These are phyloP conservation scores for Notothenia coriiceps DNA, from an alignment of 2,113 vertebrate species.

Conservation along the genomic window DNA sequence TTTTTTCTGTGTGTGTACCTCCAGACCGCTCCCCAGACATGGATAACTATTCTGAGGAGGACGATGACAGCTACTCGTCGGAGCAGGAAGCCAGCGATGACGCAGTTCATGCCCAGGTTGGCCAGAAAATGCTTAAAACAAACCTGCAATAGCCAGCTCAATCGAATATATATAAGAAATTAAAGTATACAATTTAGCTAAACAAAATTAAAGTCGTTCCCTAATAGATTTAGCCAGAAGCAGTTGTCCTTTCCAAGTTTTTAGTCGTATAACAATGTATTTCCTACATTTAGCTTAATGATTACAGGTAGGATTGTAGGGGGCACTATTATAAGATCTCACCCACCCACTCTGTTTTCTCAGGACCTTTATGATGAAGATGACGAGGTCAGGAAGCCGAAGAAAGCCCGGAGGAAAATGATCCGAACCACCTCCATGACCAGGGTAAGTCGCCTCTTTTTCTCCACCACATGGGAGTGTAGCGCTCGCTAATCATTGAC, in stretches of 20 bases:
- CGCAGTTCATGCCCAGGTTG: conserved; percentile 82
- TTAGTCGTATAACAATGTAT: neutral
- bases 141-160: neutral
- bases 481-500: conserved; percentile 63
- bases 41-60: conserved; percentile 87
- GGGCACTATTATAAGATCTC: neutral
- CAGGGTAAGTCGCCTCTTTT: conserved; percentile 71
- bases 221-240: neutral
- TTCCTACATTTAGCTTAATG: neutral
- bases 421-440: conserved; percentile 85
- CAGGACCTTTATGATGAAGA: conserved; percentile 88
- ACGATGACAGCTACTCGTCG: conserved; percentile 87
- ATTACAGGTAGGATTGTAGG: neutral
- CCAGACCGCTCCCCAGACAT: conserved; percentile 86
- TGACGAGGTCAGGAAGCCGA: conserved; percentile 86
- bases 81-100: conserved; percentile 87
- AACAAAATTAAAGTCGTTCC: neutral
- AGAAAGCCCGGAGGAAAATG: conserved; percentile 86
- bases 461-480: conserved; percentile 11
- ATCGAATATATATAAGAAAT: neutral
- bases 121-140: conserved; percentile 18
- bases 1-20: conserved; percentile 16
- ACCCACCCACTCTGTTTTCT: conserved; percentile 7
- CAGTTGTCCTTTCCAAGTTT: neutral
- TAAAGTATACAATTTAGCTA: too few species aligned